phyloP scores from a whole-genome alignment of 2,113 vertebrate genomes.

The Megaleporinus macrocephalus region DNA sequence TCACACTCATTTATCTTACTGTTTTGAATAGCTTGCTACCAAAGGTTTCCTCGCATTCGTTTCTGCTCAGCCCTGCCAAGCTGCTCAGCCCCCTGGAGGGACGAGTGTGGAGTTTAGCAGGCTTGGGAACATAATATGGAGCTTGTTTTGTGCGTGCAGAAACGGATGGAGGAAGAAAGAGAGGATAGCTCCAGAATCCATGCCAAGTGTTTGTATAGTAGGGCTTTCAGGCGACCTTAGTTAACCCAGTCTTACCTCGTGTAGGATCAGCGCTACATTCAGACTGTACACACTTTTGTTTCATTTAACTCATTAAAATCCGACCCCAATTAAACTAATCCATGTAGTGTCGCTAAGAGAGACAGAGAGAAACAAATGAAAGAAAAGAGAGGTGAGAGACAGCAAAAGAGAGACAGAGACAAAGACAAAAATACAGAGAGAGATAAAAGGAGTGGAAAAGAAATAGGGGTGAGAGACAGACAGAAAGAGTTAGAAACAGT shows the following conservation, averaged over 20 bases:
- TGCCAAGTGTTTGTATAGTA: conserved; percentile 9
- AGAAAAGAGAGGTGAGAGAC: too few relatives aligned
- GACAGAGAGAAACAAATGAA: too few relatives aligned
- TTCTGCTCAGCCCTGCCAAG: neutral
- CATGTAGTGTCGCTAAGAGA: too few relatives aligned
- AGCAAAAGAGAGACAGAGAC: too few relatives aligned
- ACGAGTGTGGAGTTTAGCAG: conserved; percentile 32
- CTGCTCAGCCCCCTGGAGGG: conserved; percentile 16
- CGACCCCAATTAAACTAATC: too few relatives aligned
- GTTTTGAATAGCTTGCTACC: neutral
- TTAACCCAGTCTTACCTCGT: conserved; percentile 20
- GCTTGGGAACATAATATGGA: conserved; percentile 10
- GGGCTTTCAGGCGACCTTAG: conserved; percentile 2
- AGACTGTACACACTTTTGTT: neutral
- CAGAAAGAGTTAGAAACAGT: too few relatives aligned
- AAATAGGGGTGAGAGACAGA: too few relatives aligned
- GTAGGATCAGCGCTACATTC: neutral
- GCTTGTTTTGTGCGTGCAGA: conserved; percentile 11
- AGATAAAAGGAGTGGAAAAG: too few relatives aligned
- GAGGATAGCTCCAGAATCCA: neutral
- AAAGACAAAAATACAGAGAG: too few relatives aligned
- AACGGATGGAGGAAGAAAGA: conserved; percentile 39
- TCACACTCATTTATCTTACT: conserved; percentile 4
- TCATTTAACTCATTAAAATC: neutral
- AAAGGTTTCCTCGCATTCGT: conserved; percentile 1